Conservation (phyloP, 1,140 invertebrate species). For the Chironomus tepperi region DNA sequence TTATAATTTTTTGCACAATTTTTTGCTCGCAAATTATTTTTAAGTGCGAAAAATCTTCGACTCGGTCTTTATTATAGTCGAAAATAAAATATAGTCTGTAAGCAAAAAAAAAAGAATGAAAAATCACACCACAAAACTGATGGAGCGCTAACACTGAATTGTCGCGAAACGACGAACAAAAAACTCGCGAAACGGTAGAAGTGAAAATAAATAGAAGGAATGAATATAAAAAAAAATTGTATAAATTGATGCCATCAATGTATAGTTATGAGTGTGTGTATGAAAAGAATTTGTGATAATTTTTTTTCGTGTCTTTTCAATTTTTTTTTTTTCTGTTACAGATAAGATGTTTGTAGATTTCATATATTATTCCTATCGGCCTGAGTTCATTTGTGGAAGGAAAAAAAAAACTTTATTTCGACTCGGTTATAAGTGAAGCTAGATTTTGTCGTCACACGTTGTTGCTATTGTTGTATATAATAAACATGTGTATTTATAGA, state of each 20-base stretch:
- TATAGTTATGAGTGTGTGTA: background rate
- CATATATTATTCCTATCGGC: too few species aligned
- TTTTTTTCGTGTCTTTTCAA: conserved; percentile 20
- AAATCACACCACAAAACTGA: conserved; percentile 14
- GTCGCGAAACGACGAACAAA: background rate
- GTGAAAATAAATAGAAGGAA: background rate
- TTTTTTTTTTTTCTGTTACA: too few species aligned
- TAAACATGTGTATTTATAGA: too few species aligned
- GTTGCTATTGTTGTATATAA: too few species aligned
- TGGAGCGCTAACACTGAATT: conserved; percentile 19
- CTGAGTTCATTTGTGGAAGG: too few species aligned
- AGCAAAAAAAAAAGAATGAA: conserved; percentile 3
- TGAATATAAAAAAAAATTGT: background rate
- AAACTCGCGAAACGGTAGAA: conserved; percentile 19
- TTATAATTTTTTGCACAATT: background rate
- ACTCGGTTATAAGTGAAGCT: too few species aligned
- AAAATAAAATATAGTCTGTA: background rate
- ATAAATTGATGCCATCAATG: conserved; percentile 18
- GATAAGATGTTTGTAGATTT: conserved; percentile 8
- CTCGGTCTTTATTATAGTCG: too few species aligned
- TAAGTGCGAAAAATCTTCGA: too few species aligned
- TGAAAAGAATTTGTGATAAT: background rate
- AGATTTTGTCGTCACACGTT: background rate
- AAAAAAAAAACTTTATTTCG: too few species aligned
- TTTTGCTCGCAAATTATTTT: too few species aligned